These are phyloP conservation scores for Lochmaea capreae DNA, from an alignment of 2,888 invertebrate species.

Conservation along the genomic window DNA sequence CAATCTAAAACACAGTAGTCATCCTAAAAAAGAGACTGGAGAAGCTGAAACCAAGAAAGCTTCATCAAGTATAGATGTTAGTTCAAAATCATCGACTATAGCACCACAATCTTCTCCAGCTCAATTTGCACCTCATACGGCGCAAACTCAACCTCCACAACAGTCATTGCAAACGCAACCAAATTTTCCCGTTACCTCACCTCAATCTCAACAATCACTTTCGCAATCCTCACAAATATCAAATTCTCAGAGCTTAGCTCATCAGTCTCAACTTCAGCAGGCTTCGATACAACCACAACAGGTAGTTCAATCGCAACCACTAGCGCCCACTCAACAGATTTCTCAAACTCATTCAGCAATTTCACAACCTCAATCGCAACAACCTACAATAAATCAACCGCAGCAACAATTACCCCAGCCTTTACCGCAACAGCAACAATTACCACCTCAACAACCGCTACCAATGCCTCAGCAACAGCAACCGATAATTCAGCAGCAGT, in stretches of 20 bases:
- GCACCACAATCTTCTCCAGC: slow-evolving; percentile 37
- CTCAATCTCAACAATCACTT: slow-evolving; percentile 16
- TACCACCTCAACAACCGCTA: slow-evolving; percentile 26
- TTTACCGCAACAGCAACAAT: slow-evolving; percentile 7
- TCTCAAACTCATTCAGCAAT: background rate
- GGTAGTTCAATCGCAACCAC: background rate
- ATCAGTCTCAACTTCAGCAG: slow-evolving; percentile 54
- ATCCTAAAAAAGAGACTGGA: slow-evolving; percentile 62
- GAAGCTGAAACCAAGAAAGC: slow-evolving; percentile 54
- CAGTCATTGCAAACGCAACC: slow-evolving; percentile 18
- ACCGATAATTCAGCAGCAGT: background rate
- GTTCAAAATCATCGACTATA: slow-evolving; percentile 38
- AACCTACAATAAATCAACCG: slow-evolving; percentile 25
- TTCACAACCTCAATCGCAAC: slow-evolving; percentile 22
- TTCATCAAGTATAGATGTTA: slow-evolving; percentile 53
- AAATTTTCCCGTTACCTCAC: slow-evolving; percentile 15
- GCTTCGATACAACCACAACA: slow-evolving; percentile 22
- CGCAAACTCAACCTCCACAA: slow-evolving; percentile 32
- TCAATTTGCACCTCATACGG: slow-evolving; percentile 31
- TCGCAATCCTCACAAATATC: slow-evolving; percentile 11
- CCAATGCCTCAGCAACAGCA: slow-evolving; percentile 14
- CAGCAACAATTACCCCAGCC: slow-evolving; percentile 8
- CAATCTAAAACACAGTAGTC: slow-evolving; percentile 69
- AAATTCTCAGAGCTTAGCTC: slow-evolving; percentile 9
- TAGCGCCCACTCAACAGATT: background rate